These are phyloP conservation scores for Papilio helenus DNA, from an alignment of 1,140 invertebrate species.

Conservation along the genomic window DNA sequence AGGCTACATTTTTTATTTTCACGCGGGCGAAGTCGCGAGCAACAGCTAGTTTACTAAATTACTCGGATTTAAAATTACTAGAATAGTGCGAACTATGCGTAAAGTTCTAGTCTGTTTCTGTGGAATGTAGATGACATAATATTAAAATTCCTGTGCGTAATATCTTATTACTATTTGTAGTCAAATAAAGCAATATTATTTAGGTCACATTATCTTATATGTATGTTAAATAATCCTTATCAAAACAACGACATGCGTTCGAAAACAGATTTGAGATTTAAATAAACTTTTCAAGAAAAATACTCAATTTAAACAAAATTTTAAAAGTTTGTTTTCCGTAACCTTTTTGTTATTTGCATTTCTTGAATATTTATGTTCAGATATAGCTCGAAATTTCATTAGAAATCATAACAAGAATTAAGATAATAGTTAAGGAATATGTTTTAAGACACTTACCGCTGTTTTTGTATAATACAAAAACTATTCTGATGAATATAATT, in stretches of 20 bases:
- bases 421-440: background rate
- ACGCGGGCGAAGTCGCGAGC: too few species aligned
- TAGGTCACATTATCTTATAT: background rate
- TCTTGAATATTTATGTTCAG: too few species aligned
- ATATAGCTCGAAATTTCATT: background rate
- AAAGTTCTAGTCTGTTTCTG: too few species aligned
- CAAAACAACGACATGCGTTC: background rate
- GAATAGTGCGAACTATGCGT: too few species aligned
- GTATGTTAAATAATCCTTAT: background rate
- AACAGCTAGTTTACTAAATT: too few species aligned
- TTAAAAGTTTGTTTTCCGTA: background rate
- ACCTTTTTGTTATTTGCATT: too few species aligned
- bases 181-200: background rate
- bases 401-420: background rate
- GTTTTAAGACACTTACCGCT: conserved; percentile 49
- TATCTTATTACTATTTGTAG: too few species aligned
- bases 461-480: conserved; percentile 57
- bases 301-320: background rate
- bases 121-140: too few species aligned
- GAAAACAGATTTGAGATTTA: background rate
- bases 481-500: conserved; percentile 56
- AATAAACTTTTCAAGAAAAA: background rate
- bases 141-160: too few species aligned
- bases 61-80: too few species aligned
- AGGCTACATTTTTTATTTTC: too few species aligned